These are phyloP conservation scores for Pocillopora damicornis DNA, from an alignment of 64 coral and sea anemone genomes.

Conservation along the genomic window DNA sequence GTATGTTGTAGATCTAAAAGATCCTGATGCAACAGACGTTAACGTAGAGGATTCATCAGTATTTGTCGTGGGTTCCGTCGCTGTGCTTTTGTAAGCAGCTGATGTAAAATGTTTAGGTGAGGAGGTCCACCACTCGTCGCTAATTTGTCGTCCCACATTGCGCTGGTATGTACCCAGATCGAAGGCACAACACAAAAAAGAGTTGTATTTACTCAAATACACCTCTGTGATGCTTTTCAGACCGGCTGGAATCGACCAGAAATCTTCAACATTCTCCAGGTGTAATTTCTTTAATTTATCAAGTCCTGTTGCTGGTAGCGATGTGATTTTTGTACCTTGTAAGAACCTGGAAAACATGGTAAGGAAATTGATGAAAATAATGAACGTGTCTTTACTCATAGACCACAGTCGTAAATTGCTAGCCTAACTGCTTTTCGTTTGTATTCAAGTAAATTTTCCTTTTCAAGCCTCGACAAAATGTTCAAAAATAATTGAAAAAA, in stretches of 20 bases:
- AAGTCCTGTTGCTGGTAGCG: constrained; percentile 62
- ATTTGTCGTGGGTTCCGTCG: not conserved
- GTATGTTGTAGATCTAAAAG: not conserved
- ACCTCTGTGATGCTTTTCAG: constrained; percentile 52
- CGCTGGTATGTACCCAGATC: constrained; percentile 18
- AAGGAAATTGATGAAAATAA: not conserved
- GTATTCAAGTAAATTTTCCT: too few species aligned
- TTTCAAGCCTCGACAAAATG: too few species aligned
- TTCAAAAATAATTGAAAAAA: too few species aligned
- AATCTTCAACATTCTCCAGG: constrained; percentile 45
- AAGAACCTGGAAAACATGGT: constrained; percentile 53
- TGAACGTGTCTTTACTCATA: not conserved
- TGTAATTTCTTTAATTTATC: constrained; percentile 36
- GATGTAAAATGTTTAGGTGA: not conserved
- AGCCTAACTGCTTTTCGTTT: too few species aligned
- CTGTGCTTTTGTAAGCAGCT: not conserved
- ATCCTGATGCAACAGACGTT: not conserved
- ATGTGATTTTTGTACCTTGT: constrained; percentile 63
- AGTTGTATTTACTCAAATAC: constrained; percentile 62
- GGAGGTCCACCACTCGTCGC: not conserved
- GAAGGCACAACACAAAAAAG: constrained; percentile 85
- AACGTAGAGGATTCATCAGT: constrained; percentile 14
- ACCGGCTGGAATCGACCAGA: constrained; percentile 76
- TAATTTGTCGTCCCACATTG: not conserved
- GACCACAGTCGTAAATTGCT: too few species aligned